Percentiles rank a stretch among this genome's conserved stretches.
phyloP scores from a whole-genome alignment of 2,113 vertebrate species.

The Synchiropus splendidus region DNA sequence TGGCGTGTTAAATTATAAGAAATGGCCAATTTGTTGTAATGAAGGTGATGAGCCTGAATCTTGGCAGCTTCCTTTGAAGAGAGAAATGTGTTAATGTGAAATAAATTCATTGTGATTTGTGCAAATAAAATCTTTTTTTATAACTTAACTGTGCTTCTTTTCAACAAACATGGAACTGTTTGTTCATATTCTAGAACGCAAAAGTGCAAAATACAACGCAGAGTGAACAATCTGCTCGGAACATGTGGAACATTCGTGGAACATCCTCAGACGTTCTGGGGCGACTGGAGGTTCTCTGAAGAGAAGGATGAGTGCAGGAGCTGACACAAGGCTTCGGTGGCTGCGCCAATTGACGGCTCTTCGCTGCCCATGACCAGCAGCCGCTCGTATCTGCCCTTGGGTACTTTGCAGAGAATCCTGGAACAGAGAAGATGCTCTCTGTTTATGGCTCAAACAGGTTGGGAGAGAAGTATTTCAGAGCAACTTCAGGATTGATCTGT shows the following conservation, averaged over 20 bases:
- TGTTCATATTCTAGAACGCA: too few relatives aligned
- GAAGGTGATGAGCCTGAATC: constrained; percentile 13
- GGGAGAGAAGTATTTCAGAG: too few relatives aligned
- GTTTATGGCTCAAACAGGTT: too few relatives aligned
- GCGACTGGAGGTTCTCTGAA: too few relatives aligned
- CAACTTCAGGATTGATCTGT: too few relatives aligned
- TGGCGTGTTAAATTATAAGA: too few relatives aligned
- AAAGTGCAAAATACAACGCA: too few relatives aligned
- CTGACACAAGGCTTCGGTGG: constrained; percentile 71
- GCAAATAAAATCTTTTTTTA: constrained; percentile 52
- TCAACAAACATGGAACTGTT: neutral
- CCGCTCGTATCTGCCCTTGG: constrained; percentile 60
- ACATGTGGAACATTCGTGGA: too few relatives aligned
- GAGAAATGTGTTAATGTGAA: constrained; percentile 36
- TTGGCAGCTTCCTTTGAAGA: constrained; percentile 50
- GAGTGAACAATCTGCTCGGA: too few relatives aligned
- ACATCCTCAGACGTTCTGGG: neutral
- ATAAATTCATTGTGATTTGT: constrained; percentile 28
- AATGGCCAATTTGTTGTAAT: too few relatives aligned
- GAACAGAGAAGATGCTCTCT: neutral
- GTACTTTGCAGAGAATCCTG: constrained; percentile 71
- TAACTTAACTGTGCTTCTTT: constrained; percentile 9
- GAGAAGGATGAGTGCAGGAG: too few relatives aligned
- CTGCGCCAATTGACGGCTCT: constrained; percentile 66
- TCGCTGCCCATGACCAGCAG: constrained; percentile 66